Evolutionary conservation across 2,113 vertebrate genomes (phyloP).

Genomic region (Lanius collurio): DNA sequence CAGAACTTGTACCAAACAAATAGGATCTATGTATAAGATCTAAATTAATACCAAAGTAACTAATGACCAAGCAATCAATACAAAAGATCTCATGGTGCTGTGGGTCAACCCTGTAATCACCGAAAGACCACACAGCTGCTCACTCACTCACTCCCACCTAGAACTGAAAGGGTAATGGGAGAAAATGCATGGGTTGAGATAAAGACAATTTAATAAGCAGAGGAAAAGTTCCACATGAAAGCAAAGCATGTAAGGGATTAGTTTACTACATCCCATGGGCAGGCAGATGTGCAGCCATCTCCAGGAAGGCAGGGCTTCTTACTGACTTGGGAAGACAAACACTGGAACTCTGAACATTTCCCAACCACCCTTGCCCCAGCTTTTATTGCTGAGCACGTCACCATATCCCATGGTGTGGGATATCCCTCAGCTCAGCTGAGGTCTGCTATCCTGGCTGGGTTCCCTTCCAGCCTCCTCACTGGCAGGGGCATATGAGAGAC

Average conservation of each 20-base stretch:
- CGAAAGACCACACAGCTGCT: not conserved
- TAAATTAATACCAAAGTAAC: not conserved
- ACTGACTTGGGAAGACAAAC: not conserved
- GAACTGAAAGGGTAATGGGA: not conserved
- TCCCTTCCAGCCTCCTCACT: not conserved
- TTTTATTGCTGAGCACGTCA: not conserved
- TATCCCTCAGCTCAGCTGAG: not conserved
- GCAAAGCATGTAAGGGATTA: not conserved
- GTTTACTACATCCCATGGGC: not conserved
- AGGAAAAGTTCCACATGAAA: not conserved
- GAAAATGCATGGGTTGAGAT: not conserved
- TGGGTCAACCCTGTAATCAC: not conserved
- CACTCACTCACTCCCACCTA: not conserved
- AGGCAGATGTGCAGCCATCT: not conserved
- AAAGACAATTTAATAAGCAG: not conserved
- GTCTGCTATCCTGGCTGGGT: not conserved
- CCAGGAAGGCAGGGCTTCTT: not conserved
- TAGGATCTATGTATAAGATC: not conserved
- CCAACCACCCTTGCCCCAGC: not conserved
- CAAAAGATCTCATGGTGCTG: not conserved
- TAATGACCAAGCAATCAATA: not conserved
- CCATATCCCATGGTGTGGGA: not conserved
- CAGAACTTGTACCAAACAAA: not conserved
- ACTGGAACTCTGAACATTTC: rapidly evolving
- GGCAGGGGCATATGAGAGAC: rapidly evolving